Base-by-base conservation (phyloP, 2,888 invertebrate genomes). In the Phymatocera aterrima region DNA sequence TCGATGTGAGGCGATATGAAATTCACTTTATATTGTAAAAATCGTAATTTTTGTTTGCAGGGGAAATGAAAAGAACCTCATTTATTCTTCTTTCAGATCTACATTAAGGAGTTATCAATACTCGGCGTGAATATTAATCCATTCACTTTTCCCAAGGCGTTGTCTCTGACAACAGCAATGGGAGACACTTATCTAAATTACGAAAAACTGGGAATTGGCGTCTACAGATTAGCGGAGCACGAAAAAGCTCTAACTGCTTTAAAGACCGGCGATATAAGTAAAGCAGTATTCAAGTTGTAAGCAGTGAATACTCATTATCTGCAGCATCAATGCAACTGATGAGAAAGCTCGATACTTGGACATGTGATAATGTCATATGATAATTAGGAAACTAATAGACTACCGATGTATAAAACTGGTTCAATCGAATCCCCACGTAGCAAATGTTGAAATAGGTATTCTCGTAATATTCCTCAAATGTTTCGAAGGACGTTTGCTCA, bases 41-140 rank as follows among this genome's bases (percentile, higher is more conserved):
- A 80, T 24, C 3, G 40, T 64, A 72, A 34, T 48, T 40, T 60
- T 8, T 48, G 1, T 8, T 79, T 51, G 34, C 60, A 37, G 54
- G 51, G n/a, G 10, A 15, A 57, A 10, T 10, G 21, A 12, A 72
- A n/a, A n/a, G n/a, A n/a, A n/a, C n/a, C n/a, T n/a, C n/a, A n/a
- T n/a, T n/a, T 12, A 37, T 43, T 54, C 18, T 54, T 54, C 6
- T 54, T 68, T 43, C 90, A 93, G 79, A 91, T 95, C 31, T 95
- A 93, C 87, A 90, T 91, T 85, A 94, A 94, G 82, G 95, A 95
- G 87, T 77, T 94, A 79, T 93, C 92, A 0, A 90, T 95, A 4
- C 90, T 94, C 48, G 95, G 94, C 0, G 93, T 94, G 0, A 93
- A 93, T 82, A 93, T 95, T 78, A 95, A 95, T 85, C 95, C 95